These are phyloP conservation scores for Gryon sp. DNA, from an alignment of 1,140 invertebrate species.

Conservation along the genomic window DNA sequence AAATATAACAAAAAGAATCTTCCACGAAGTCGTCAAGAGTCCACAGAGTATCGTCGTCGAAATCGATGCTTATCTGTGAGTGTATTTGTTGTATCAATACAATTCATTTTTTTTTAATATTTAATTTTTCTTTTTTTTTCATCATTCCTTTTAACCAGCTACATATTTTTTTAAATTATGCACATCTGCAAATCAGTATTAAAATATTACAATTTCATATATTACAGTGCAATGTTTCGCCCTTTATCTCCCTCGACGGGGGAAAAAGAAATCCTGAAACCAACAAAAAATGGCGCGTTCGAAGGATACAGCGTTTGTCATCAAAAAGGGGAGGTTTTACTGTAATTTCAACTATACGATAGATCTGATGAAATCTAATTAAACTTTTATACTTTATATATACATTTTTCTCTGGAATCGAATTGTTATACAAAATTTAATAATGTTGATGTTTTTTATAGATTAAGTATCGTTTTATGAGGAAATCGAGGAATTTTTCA, in stretches of 20 bases:
- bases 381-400: constrained; percentile 5
- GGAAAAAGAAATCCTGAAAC: neutral
- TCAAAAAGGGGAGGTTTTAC: no score
- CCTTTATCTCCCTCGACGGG: constrained; percentile 73
- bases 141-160: constrained; percentile 72
- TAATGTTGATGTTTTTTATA: no score
- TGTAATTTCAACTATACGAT: no score
- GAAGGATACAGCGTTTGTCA: no score
- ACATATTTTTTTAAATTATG: constrained; percentile 78
- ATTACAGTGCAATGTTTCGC: constrained; percentile 76
- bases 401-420: no score
- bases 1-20: constrained; percentile 78
- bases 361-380: no score
- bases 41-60: constrained; percentile 69
- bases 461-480: no score
- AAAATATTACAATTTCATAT: constrained; percentile 80
- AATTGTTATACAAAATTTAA: no score
- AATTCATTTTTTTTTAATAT: constrained; percentile 65
- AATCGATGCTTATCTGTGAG: constrained; percentile 67
- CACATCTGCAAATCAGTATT: constrained; percentile 80
- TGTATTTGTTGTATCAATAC: constrained; percentile 71
- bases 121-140: constrained; percentile 9
- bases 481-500: no score
- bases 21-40: constrained; percentile 70
- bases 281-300: no score